These are phyloP conservation scores for Coelinius sp. DNA, from an alignment of 2,888 invertebrate genomes.

Conservation along the genomic window DNA sequence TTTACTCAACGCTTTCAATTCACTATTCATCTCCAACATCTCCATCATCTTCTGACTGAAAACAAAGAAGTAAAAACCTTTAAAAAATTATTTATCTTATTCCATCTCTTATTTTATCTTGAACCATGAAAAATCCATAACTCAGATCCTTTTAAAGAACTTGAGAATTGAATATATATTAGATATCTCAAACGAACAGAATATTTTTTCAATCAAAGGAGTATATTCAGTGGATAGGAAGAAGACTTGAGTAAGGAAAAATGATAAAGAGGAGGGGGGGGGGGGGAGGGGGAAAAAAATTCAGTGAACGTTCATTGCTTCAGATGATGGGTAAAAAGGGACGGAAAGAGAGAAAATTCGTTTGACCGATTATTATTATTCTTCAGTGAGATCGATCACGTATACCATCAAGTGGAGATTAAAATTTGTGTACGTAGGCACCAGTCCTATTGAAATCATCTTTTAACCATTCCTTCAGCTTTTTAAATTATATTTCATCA, in stretches of 20 bases:
- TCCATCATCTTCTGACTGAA: background rate
- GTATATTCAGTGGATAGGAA: slow-evolving; percentile 11
- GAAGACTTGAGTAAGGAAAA: slow-evolving; percentile 13
- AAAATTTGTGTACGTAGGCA: slow-evolving; percentile 16
- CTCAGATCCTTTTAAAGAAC: slow-evolving; percentile 14
- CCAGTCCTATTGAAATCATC: slow-evolving; percentile 1
- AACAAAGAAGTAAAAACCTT: background rate
- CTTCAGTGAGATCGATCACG: slow-evolving; percentile 8
- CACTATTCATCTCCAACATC: slow-evolving; percentile 7
- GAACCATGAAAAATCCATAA: slow-evolving; percentile 31
- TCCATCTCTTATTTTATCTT: background rate
- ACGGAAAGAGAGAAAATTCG: slow-evolving; percentile 2
- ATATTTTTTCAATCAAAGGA: slow-evolving; percentile 24
- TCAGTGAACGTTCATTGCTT: slow-evolving; percentile 13
- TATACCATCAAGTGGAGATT: slow-evolving; percentile 4
- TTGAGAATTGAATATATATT: slow-evolving; percentile 16
- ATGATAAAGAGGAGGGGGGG: slow-evolving; percentile 4
- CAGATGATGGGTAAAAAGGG: background rate
- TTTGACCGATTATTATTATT: slow-evolving; percentile 23
- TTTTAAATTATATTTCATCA: background rate
- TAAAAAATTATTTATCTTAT: slow-evolving; percentile 13
- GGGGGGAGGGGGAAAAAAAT: background rate
- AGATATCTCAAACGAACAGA: slow-evolving; percentile 4
- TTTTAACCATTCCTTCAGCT: background rate
- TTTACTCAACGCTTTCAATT: slow-evolving; percentile 32